Percentiles rank a stretch among this genome's conserved stretches.
Evolutionary conservation across 2,888 invertebrate species (phyloP).

Genomic region (Stenichneumon culpator): DNA sequence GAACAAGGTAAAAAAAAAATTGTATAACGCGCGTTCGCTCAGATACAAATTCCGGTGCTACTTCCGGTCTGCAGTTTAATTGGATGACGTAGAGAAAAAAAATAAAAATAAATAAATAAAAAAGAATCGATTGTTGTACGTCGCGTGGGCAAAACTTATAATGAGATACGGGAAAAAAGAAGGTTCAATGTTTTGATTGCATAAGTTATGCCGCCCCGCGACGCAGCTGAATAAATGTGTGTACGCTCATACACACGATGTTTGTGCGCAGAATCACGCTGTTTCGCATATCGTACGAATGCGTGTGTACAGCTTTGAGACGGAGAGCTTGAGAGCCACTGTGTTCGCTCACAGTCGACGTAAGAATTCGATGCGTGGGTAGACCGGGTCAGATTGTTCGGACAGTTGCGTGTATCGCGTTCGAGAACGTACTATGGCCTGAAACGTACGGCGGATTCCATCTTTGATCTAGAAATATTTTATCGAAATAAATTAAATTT

Average conservation of each 20-base stretch:
- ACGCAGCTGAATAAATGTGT: not conserved
- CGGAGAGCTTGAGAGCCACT: constrained; percentile 55
- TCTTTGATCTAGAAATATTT: not conserved
- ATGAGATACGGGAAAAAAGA: constrained; percentile 29
- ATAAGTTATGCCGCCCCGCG: constrained; percentile 35
- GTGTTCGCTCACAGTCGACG: constrained; percentile 36
- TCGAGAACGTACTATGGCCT: constrained; percentile 15
- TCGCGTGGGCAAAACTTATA: constrained; percentile 43
- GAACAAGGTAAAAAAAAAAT: constrained; percentile 22
- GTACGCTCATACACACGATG: not conserved
- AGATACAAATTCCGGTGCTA: not conserved
- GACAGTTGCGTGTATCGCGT: constrained; percentile 41
- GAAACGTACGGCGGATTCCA: not conserved
- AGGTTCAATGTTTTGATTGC: constrained; percentile 52
- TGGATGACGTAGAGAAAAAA: not conserved
- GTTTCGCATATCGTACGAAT: constrained; percentile 13
- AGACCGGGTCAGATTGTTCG: constrained; percentile 62
- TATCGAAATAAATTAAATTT: not conserved
- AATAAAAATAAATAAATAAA: not conserved
- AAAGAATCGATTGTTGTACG: constrained; percentile 44
- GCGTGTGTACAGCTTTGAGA: not conserved
- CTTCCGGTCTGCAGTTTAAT: constrained; percentile 14
- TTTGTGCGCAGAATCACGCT: not conserved
- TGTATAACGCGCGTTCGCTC: not conserved
- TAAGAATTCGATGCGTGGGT: constrained; percentile 65